Base-by-base conservation (phyloP, 2,113 vertebrate species). In the Sciurus niger region DNA sequence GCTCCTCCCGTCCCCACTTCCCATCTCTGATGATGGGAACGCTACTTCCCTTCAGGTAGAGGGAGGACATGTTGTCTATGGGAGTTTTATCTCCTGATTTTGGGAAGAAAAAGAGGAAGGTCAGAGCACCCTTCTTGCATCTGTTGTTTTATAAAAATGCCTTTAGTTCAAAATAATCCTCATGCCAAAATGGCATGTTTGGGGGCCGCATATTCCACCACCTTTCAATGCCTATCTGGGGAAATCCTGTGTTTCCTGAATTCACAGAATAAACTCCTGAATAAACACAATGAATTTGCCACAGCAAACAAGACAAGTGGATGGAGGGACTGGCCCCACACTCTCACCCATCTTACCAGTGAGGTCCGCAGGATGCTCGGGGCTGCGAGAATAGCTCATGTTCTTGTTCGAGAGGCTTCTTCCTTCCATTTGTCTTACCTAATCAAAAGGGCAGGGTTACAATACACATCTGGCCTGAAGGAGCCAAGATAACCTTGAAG, bases 401-500 rank as follows among this genome's bases (percentile, higher is more conserved):
- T 72, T 68, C 97, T 97, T 95, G 63, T 95, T 78, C 37, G 96
- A 98, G 97, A 96, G 96, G 92, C 96, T 94, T 97, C 28, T 97
- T 97, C 94, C 55, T 96, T 96, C 95, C 95, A 82, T 87, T 72
- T 51, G 12, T 97, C 95, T 97, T 95, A 84, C 97, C 73, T 96
- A 93, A 94, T 96, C 98, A 97, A 98, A 98, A 97, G 92, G 96
- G 95, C 97, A 93, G 93, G 90, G 93, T 96, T 96, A 70, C 96
- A 89, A 94, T 83, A 97, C 96, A 98, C 79, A 34, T 98, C 98
- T 98, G 90, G 94, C 96, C 96, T 93, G 93, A 97, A 96, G 95
- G 96, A 98, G 95, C 94, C 89, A 94, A 98, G 98, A 98, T 99
- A 98, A 99, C 98, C 98, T 99, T 99, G 98, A 98, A 98, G 97